Evolutionary conservation across 2,113 vertebrate species (phyloP).

Genomic region (Alexandromys fortis): DNA sequence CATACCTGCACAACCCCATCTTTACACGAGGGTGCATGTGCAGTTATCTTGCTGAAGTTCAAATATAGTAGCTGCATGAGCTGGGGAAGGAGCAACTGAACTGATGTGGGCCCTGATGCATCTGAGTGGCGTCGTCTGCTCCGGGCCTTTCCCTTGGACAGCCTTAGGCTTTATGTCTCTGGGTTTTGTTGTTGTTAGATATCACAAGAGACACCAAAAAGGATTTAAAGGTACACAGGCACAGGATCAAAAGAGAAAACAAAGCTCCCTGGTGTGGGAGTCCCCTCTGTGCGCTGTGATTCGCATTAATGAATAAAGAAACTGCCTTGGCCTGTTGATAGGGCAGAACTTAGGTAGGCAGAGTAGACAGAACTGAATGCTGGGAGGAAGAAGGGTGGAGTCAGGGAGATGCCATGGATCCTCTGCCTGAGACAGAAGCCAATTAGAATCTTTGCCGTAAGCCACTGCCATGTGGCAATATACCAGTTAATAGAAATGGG

Average conservation of each 20-base stretch:
- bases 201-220: slow-evolving; percentile 21
- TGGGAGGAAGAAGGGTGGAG: too few species aligned
- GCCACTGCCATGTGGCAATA: too few species aligned
- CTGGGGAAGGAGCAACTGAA: slow-evolving; percentile 58
- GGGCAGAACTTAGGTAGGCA: too few species aligned
- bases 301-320: too few species aligned
- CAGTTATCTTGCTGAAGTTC: neutral
- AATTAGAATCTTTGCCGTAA: too few species aligned
- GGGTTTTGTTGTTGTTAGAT: slow-evolving; percentile 56
- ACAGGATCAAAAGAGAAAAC: slow-evolving; percentile 66
- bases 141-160: neutral
- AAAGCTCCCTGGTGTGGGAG: neutral
- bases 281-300: too few species aligned
- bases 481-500: too few species aligned
- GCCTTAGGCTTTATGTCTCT: neutral
- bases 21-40: neutral
- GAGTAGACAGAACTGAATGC: too few species aligned
- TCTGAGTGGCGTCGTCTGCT: neutral
- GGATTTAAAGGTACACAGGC: slow-evolving; percentile 53
- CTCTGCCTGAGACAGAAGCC: too few species aligned
- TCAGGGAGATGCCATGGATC: too few species aligned
- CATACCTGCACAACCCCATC: neutral
- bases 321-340: too few species aligned
- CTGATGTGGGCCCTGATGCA: neutral
- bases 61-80: slow-evolving; percentile 53